Percentiles rank a stretch among this genome's conserved stretches.
phyloP scores from a whole-genome alignment of 2,888 invertebrate genomes.

The Schizotus pectinicornis region DNA sequence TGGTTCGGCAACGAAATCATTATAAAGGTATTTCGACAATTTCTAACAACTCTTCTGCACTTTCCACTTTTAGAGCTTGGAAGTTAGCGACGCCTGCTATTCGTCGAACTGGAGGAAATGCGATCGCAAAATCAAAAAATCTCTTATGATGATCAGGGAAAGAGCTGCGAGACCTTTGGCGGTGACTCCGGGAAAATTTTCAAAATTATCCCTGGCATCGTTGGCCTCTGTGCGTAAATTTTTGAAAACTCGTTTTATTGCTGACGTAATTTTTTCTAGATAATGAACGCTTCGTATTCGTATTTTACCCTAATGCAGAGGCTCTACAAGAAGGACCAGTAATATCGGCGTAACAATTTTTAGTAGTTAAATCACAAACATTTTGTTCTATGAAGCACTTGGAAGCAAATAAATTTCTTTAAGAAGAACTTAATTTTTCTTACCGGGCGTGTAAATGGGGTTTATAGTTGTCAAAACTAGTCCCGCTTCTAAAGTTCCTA shows the following conservation, averaged over 20 bases:
- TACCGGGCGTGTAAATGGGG: slow-evolving; percentile 69
- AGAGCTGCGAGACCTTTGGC: slow-evolving; percentile 39
- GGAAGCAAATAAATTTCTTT: no score
- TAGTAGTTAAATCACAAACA: no score
- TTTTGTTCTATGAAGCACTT: no score
- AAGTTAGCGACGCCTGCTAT: slow-evolving; percentile 40
- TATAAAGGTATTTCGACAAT: slow-evolving; percentile 35
- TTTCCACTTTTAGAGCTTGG: slow-evolving; percentile 35
- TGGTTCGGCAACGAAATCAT: slow-evolving; percentile 46
- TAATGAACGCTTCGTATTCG: slow-evolving; percentile 22
- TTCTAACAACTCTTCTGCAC: not conserved
- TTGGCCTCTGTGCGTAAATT: slow-evolving; percentile 31
- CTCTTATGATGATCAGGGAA: slow-evolving; percentile 43
- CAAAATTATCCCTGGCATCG: slow-evolving; percentile 38
- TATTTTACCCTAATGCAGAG: slow-evolving; percentile 25
- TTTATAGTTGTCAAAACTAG: slow-evolving; percentile 75
- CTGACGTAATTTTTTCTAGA: slow-evolving; percentile 9
- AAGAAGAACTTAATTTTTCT: not conserved
- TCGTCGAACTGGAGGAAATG: slow-evolving; percentile 40
- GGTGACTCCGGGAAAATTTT: slow-evolving; percentile 43
- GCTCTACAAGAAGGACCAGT: slow-evolving; percentile 12
- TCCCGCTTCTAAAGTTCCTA: slow-evolving; percentile 75
- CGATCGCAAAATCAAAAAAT: slow-evolving; percentile 29
- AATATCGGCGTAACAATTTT: not conserved
- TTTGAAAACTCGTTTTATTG: not conserved